Evolutionary conservation across 1,140 invertebrate genomes (phyloP).

Genomic region (Leptinotarsa defecta): DNA sequence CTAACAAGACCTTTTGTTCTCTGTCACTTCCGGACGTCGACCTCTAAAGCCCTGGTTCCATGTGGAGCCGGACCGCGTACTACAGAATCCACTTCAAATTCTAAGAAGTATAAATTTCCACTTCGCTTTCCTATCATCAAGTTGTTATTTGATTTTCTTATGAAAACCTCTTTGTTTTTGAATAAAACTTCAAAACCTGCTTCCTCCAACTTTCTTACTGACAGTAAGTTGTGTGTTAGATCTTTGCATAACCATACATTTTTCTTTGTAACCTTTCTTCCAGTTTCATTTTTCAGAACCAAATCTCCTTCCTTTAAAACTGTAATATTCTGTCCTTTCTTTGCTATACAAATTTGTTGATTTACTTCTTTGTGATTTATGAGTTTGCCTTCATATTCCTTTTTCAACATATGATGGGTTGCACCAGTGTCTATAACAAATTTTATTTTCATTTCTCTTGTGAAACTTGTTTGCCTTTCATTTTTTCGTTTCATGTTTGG

Average conservation of each 20-base stretch:
- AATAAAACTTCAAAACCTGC: slow-evolving; percentile 10
- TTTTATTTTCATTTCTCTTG: neutral
- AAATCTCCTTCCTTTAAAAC: neutral
- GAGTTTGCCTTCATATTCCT: neutral
- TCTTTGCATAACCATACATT: too few relatives aligned
- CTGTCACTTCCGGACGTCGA: too few relatives aligned
- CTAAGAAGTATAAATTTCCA: slow-evolving; percentile 17
- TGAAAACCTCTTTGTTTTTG: neutral
- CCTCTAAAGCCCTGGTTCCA: too few relatives aligned
- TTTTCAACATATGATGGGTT: neutral
- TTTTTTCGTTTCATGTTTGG: neutral
- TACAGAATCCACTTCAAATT: neutral
- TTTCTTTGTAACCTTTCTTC: neutral
- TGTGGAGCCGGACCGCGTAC: too few relatives aligned
- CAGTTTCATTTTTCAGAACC: slow-evolving; percentile 29
- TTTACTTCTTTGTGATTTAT: neutral
- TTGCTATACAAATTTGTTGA: neutral
- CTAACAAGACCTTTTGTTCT: too few relatives aligned
- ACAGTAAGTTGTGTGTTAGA: slow-evolving; percentile 14
- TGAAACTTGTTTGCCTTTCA: neutral
- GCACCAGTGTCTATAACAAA: slow-evolving; percentile 10
- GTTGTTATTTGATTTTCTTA: neutral
- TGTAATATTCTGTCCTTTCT: slow-evolving; percentile 27
- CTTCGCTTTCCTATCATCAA: neutral
- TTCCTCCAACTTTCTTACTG: slow-evolving; percentile 28